Evolutionary conservation across 1,140 invertebrate genomes (phyloP), one percentile per base, ranked within the genome.

Genomic region (Eriocheir sinensis): DNA sequence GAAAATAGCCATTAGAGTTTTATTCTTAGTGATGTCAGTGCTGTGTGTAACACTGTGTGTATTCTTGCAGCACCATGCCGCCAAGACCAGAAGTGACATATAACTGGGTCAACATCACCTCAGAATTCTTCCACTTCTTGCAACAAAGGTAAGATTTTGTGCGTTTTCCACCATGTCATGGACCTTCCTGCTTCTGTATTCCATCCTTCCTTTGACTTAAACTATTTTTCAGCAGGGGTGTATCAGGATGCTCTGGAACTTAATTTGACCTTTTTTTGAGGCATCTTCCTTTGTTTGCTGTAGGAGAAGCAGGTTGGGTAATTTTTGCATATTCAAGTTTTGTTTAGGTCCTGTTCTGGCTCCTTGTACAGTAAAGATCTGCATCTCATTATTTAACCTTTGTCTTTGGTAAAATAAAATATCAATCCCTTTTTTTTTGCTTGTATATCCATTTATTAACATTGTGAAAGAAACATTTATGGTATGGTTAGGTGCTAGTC

Each of bases 61-160:
- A 30, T 93, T 17, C 86, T 36, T 85, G 38, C 93, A 95, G 91
- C 93, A 95, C 93, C 83, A 90, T 94, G 90, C 93, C 95, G 6
- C 93, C 94, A 3, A 89, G 94, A 91, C 95, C 95, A 34, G 96
- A 96, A 48, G 94, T 95, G 38, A 93, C 92, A 36, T 98, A 98
- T 96, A 98, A 98, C 96, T 98, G 98, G 98, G 97, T 98, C 86
- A 98, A 98, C 96, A 98, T 98, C 79, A 98, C 98, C 27, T 96
- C 97, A 91, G 98, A 98, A 95, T 99, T 98, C 96, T 98, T 98
- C 96, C 97, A 97, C 96, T n/a, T n/a, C n/a, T n/a, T n/a, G 97
- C 98, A 88, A 98, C 98, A 97, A 98, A 97, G 98, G 98, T 98
- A 97, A 96, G 96, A n/a, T 86, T 27, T 85, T 83, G 85, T 80